Evolutionary conservation across 2,113 vertebrate genomes (phyloP), one percentile per base, ranked within the genome.

Genomic region (Delphinus delphis): DNA sequence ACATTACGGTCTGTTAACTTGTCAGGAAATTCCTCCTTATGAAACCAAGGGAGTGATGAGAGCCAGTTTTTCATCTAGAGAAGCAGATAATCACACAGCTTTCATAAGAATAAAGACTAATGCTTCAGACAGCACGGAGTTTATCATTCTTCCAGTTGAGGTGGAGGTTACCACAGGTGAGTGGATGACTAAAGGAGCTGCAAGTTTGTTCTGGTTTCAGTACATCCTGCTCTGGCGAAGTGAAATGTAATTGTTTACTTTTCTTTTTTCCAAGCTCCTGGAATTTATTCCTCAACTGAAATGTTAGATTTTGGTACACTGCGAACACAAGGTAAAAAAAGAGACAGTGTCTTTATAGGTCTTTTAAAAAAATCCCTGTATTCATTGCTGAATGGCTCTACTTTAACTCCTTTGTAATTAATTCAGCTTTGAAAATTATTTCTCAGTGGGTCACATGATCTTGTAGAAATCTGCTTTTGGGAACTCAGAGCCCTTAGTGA

Each of bases 11-110:
- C 84, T 97, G 8, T 97, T 98, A 36, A 97, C 96, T 97, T 96
- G 96, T 88, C 97, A 99, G 99, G 99, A 99, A 98, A 99, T 99
- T 70, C 99, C 99, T 96, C 99, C 99, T 0, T 99, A 99, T 95
- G 99, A 99, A 99, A 99, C 99, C 33, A 99, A 99, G 98, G 99
- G 99, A 96, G 99, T 99, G 95, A 99, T 99, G 99, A 99, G 99
- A 99, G 99, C 99, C 97, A 99, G 99, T 96, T 99, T 99, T 98
- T 99, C 99, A 0, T 99, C 99, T 11, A 99, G 99, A 98, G 99
- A 99, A 96, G 99, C 99, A 55, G 99, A 99, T 99, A 99, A 99
- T 99, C 99, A 99, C 98, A 99, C 99, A 31, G 99, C 99, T 94
- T 99, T 99, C 97, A 99, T 99, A 97, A 98, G 99, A 97, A 99